phyloP scores from a whole-genome alignment of 92 coral and sea anemone genomes.

The Anthopleura xanthogrammica region DNA sequence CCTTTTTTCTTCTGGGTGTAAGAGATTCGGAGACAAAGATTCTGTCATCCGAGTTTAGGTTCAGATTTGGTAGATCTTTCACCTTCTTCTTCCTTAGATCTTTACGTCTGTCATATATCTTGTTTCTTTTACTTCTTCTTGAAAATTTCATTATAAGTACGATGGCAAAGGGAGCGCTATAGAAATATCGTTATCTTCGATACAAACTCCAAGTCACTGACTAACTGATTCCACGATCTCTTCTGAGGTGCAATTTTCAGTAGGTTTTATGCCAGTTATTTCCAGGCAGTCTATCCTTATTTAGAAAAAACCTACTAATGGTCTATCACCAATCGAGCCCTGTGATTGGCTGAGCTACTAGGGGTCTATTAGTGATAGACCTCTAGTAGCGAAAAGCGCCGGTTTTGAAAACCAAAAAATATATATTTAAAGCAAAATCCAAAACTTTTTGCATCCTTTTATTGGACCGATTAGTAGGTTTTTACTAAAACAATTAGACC shows the following conservation, averaged over 20 bases:
- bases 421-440: no score
- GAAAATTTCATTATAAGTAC: slow-evolving; percentile 37
- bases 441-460: no score
- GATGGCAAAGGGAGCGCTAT: slow-evolving; percentile 30
- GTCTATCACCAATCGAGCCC: no score
- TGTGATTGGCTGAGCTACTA: no score
- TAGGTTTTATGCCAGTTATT: slow-evolving; percentile 21
- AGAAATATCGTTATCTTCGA: slow-evolving; percentile 8
- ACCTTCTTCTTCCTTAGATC: slow-evolving; percentile 15
- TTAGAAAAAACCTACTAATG: no score
- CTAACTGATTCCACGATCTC: slow-evolving; percentile 17
- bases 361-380: no score
- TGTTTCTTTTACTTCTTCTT: background rate
- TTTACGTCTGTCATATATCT: background rate
- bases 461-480: no score
- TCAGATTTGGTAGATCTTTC: background rate
- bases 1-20: background rate
- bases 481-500: no score
- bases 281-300: slow-evolving; percentile 33
- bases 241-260: slow-evolving; percentile 19
- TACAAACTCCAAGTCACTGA: slow-evolving; percentile 2
- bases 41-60: background rate
- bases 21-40: slow-evolving; percentile 4
- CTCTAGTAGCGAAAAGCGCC: no score
- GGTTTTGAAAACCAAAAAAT: no score